Evolutionary conservation across 2,113 vertebrate genomes (phyloP), one percentile per base, ranked within the genome.

Genomic region (Condylura cristata): DNA sequence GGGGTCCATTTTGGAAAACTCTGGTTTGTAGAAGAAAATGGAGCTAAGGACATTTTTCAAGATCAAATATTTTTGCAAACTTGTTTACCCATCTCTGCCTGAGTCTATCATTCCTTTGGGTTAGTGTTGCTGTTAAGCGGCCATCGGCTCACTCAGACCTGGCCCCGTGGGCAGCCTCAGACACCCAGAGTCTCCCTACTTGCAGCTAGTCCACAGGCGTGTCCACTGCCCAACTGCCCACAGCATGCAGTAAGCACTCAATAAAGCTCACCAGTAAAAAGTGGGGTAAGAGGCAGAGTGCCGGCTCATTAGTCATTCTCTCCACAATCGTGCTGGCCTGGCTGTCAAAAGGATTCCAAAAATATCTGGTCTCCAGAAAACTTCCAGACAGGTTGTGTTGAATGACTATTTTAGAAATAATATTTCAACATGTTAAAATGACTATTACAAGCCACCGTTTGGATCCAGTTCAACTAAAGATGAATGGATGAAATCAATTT

Each of bases 331-430:
- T 68, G 66, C 88, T 88, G 92, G 90, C 86, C 95, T 63, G 72
- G 90, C 88, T 95, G 90, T 95, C 94, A 95, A 75, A 94, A 94
- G 44, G n/a, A 96, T 93, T 97, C 97, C 90, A 92, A 95, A 96
- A 97, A 96, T 96, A 95, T 95, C 92, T 90, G 7, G 90, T 94
- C 96, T 90, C 93, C 94, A 93, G 89, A 95, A 95, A 95, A 96
- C 92, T 90, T 96, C 92, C 96, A 96, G 96, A 86, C 95, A 95
- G 97, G 97, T 92, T 93, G 95, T 94, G 89, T 86, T 72, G 95
- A 82, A 86, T 93, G 88, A 86, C 96, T 89, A n/a, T 95, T 96
- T 97, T 92, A 96, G 92, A 96, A 93, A 86, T 95, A 95, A 94
- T 90, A 90, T 92, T 95, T 96, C 92, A 94, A 82, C 90, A 65